Percentiles rank a stretch among this genome's conserved stretches.
These are phyloP conservation scores for Ellobius talpinus DNA, from an alignment of 2,113 vertebrate species.

Conservation along the genomic window DNA sequence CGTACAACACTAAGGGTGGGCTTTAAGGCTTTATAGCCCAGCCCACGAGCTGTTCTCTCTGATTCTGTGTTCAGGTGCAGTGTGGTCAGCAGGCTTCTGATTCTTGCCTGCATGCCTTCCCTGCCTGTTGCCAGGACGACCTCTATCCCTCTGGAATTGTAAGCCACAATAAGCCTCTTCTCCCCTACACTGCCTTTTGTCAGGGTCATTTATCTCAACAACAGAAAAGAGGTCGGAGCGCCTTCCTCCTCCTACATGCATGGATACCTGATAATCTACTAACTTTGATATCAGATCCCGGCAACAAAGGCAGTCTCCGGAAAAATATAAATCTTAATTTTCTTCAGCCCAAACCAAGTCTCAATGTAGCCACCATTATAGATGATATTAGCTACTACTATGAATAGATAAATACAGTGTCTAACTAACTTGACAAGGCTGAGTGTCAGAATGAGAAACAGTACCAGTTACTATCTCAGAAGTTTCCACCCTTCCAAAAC, in stretches of 20 bases:
- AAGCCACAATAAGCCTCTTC: background rate
- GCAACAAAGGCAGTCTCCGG: background rate
- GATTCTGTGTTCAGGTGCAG: too few relatives aligned
- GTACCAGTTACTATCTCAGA: background rate
- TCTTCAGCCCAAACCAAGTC: background rate
- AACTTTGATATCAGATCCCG: background rate
- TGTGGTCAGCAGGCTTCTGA: background rate
- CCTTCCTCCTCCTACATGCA: background rate
- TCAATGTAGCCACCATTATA: background rate
- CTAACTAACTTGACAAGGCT: conserved; percentile 1
- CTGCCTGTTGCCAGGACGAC: background rate
- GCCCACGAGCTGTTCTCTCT: background rate
- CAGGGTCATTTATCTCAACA: background rate
- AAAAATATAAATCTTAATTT: background rate
- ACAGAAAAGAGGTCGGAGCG: background rate
- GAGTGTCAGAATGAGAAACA: background rate
- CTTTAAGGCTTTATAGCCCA: background rate
- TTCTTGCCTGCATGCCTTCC: background rate
- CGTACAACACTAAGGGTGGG: background rate
- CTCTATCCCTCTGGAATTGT: background rate
- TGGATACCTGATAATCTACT: background rate
- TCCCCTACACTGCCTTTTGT: background rate
- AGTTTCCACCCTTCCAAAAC: background rate
- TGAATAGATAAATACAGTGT: background rate
- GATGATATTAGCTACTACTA: background rate